These are phyloP conservation scores for Gnathonemus echidnorhynchus DNA, from an alignment of 2,113 vertebrate species.

Conservation along the genomic window DNA sequence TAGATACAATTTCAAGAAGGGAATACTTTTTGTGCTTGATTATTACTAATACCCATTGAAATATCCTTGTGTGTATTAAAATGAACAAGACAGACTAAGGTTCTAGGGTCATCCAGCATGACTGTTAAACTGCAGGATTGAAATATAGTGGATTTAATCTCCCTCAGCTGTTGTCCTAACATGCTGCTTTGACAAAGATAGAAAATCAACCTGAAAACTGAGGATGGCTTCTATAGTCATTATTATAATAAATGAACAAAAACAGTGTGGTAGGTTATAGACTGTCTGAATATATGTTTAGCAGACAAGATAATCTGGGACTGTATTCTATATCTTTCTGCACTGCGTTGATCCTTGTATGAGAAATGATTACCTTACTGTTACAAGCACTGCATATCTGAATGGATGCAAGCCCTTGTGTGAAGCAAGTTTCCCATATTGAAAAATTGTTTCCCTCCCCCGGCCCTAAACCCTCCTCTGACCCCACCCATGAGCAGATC, in stretches of 20 bases:
- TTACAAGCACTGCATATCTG: background rate
- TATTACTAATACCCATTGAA: background rate
- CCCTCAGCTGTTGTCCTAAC: background rate
- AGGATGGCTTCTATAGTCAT: background rate
- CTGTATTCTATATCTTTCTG: background rate
- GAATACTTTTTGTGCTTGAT: background rate
- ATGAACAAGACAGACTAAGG: background rate
- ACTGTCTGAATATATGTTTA: background rate
- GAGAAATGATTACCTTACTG: background rate
- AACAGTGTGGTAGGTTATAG: background rate
- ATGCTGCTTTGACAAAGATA: background rate
- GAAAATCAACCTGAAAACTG: background rate
- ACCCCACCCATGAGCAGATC: background rate
- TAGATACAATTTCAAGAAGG: background rate
- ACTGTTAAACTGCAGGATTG: background rate
- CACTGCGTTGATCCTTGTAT: background rate
- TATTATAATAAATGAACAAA: background rate
- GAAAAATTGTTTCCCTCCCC: background rate
- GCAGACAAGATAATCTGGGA: background rate
- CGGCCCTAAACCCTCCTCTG: background rate
- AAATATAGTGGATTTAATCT: background rate
- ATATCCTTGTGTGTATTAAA: background rate
- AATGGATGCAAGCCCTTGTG: background rate
- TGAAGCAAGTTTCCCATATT: background rate
- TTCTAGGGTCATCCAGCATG: background rate